Percentiles rank a stretch among this genome's conserved stretches.
These are phyloP conservation scores for Phodopus roborovskii DNA, from an alignment of 2,113 vertebrate genomes.

Conservation along the genomic window DNA sequence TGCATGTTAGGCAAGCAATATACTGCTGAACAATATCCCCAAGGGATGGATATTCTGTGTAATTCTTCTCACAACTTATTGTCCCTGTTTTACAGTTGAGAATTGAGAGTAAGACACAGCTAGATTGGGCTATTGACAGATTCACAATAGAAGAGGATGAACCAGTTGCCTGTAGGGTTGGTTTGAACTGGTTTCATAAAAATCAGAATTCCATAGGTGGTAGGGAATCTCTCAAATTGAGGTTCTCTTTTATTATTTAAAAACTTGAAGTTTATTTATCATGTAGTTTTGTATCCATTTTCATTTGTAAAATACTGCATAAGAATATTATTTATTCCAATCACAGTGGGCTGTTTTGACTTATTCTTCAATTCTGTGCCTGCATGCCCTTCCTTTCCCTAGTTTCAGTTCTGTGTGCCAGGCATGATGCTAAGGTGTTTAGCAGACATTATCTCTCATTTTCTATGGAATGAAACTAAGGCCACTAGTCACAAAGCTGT, in stretches of 20 bases:
- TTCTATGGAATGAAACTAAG: not conserved
- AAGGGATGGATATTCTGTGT: not conserved
- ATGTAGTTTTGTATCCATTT: not conserved
- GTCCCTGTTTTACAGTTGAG: not conserved
- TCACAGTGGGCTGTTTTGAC: not conserved
- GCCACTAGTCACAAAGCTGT: not conserved
- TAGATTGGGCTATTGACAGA: not conserved
- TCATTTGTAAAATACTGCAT: not conserved
- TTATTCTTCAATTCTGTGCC: not conserved
- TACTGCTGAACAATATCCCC: not conserved
- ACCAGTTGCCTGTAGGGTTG: not conserved
- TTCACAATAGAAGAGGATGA: not conserved
- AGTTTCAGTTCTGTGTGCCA: not conserved
- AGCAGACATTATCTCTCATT: not conserved
- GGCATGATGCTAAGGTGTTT: not conserved
- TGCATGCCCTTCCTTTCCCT: not conserved
- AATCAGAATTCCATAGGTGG: not conserved
- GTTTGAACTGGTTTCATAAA: not conserved
- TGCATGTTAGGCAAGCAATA: not conserved
- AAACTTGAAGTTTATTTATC: not conserved
- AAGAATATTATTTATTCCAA: not conserved
- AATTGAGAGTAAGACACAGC: not conserved
- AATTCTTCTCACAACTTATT: not conserved
- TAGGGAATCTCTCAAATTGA: not conserved
- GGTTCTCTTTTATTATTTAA: constrained; percentile 6